Conservation (phyloP, 2,888 invertebrate genomes). For the Tipula confusa region DNA sequence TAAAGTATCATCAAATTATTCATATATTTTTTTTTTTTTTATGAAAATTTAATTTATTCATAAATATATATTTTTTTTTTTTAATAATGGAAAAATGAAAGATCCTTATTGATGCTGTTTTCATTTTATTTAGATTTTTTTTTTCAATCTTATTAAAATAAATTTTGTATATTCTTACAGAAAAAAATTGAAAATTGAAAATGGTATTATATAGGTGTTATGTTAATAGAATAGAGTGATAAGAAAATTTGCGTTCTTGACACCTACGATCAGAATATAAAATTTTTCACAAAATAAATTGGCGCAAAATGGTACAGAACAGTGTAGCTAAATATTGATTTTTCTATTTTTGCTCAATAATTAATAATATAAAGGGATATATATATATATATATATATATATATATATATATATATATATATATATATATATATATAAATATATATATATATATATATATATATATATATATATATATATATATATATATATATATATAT, state of each 20-base stretch:
- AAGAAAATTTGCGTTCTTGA: background rate
- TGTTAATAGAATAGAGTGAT: background rate
- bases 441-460: too few relatives aligned
- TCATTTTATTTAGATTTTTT: background rate
- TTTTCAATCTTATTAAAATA: background rate
- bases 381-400: too few relatives aligned
- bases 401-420: too few relatives aligned
- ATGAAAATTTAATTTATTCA: slow-evolving; percentile 25
- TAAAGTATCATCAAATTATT: slow-evolving; percentile 25
- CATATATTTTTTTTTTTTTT: slow-evolving; percentile 7
- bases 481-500: too few relatives aligned
- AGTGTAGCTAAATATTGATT: too few relatives aligned
- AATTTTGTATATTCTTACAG: background rate
- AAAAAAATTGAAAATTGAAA: background rate
- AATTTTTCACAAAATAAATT: too few relatives aligned
- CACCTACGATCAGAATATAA: background rate
- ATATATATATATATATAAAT: too few relatives aligned
- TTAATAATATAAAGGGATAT: too few relatives aligned
- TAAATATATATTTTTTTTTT: background rate
- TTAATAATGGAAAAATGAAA: background rate
- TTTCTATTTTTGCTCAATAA: too few relatives aligned
- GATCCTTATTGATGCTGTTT: slow-evolving; percentile 25
- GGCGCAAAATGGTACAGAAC: too few relatives aligned
- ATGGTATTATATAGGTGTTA: background rate
- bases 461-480: too few relatives aligned